These are phyloP conservation scores for Diceros bicornis DNA, from an alignment of 2,797 vertebrate species.

Conservation along the genomic window DNA sequence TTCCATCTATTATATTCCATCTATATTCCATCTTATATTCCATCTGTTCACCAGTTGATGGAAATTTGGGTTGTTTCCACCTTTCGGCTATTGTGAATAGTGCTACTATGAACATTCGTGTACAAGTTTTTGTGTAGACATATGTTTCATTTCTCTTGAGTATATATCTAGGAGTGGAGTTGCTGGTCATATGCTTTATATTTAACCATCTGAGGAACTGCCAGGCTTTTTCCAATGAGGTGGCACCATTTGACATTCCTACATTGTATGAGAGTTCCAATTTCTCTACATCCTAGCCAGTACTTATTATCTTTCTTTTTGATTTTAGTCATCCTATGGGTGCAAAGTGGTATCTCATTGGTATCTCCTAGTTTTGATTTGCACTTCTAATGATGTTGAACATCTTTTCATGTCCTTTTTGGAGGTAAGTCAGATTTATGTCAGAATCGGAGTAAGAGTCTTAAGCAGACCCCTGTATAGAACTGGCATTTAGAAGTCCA, in stretches of 20 bases:
- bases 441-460: conserved; percentile 39
- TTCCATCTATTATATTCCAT: too few species aligned
- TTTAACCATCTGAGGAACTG: background rate
- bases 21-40: too few species aligned
- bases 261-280: background rate
- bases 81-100: background rate
- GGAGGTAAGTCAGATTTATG: background rate
- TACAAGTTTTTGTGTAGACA: background rate
- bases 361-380: background rate
- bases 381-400: conserved; percentile 30
- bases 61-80: background rate
- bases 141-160: background rate
- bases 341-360: background rate
- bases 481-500: conserved; percentile 29
- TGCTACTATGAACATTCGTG: background rate
- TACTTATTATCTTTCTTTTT: background rate
- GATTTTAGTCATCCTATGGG: background rate
- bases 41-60: background rate
- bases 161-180: background rate
- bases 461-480: background rate
- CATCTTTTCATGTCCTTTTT: background rate
- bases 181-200: background rate
- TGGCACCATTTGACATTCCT: background rate
- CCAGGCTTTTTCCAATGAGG: conserved; percentile 25
- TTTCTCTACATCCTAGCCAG: background rate